Conservation (phyloP, 2,888 invertebrate species). For the Erebia palarica region DNA sequence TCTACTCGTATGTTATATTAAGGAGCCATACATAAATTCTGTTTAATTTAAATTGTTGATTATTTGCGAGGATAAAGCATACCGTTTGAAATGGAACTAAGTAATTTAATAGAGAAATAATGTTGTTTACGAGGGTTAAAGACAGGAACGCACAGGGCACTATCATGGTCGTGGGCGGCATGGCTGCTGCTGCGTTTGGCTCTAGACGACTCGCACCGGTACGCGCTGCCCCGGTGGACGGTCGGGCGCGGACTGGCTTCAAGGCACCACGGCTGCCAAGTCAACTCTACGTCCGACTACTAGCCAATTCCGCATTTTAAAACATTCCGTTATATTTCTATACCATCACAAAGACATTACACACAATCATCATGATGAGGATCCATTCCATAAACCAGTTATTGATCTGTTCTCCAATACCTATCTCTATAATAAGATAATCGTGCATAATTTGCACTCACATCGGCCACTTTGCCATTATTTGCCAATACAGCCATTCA, state of each 20-base stretch:
- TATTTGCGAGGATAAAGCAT: slow-evolving; percentile 2
- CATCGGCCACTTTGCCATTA: slow-evolving; percentile 9
- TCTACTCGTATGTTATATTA: neutral
- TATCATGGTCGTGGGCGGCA: slow-evolving; percentile 80
- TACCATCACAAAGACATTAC: slow-evolving; percentile 49
- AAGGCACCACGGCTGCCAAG: slow-evolving; percentile 41
- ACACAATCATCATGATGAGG: slow-evolving; percentile 52
- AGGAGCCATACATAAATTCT: neutral
- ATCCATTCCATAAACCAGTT: slow-evolving; percentile 41
- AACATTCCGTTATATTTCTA: slow-evolving; percentile 76
- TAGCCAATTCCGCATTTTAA: slow-evolving; percentile 80
- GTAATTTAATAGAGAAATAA: slow-evolving; percentile 36
- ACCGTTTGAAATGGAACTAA: neutral
- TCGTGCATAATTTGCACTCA: slow-evolving; percentile 14
- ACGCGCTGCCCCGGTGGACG: slow-evolving; percentile 74
- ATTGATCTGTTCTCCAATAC: slow-evolving; percentile 39
- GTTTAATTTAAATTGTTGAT: slow-evolving; percentile 2
- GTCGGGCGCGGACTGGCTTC: slow-evolving; percentile 74
- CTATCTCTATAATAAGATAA: slow-evolving; percentile 27
- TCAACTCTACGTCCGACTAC: slow-evolving; percentile 64
- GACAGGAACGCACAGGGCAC: slow-evolving; percentile 73
- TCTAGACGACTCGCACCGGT: slow-evolving; percentile 50
- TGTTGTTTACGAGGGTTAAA: slow-evolving; percentile 49
- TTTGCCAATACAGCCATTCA: slow-evolving; percentile 6
- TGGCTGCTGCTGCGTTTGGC: slow-evolving; percentile 61